These are phyloP conservation scores for Eledona agricola DNA, from an alignment of 2,888 invertebrate species.

Conservation along the genomic window DNA sequence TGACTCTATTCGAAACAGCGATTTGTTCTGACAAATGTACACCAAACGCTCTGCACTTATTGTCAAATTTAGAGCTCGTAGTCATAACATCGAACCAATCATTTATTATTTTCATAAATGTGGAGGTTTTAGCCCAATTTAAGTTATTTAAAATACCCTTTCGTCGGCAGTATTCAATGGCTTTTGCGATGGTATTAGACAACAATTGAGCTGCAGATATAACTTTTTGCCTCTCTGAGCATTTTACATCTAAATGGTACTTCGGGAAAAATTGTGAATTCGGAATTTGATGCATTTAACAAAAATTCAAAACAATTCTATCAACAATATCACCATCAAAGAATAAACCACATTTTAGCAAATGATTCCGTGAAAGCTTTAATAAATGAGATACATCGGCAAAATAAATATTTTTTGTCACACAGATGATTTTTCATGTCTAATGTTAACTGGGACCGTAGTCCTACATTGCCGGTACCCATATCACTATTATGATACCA, in stretches of 20 bases:
- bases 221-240: constrained; percentile 29
- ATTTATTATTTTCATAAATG: constrained; percentile 11
- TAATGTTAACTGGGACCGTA: constrained; percentile 1
- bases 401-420: too few species aligned
- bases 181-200: constrained; percentile 36
- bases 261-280: constrained; percentile 35
- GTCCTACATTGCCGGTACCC: constrained; percentile 4
- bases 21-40: not conserved
- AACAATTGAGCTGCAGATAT: constrained; percentile 34
- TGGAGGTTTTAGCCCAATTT: not conserved
- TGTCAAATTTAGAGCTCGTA: not conserved
- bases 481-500: constrained; percentile 6
- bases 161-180: constrained; percentile 20
- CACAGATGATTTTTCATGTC: not conserved
- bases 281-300: constrained; percentile 15
- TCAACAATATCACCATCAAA: not conserved
- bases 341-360: constrained; percentile 1
- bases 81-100: constrained; percentile 38
- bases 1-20: not conserved
- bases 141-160: not conserved
- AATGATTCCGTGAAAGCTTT: constrained; percentile 3
- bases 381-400: constrained; percentile 7
- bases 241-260: constrained; percentile 38
- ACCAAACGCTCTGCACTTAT: not conserved
- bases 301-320: constrained; percentile 11